Evolutionary conservation across 1,140 invertebrate species (phyloP).

Genomic region (Armadillidium nasatum): DNA sequence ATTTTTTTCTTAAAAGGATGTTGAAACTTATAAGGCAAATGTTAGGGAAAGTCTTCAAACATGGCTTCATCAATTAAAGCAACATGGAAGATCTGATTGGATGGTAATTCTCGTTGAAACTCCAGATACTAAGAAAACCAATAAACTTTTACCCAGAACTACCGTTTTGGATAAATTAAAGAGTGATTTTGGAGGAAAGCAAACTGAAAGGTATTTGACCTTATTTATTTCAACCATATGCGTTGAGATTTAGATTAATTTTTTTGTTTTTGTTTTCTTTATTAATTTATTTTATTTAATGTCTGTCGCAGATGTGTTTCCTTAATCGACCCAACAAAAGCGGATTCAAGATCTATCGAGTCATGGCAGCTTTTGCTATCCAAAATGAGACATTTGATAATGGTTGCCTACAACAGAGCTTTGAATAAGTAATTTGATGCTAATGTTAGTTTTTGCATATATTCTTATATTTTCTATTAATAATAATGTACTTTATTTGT

Average conservation of each 20-base stretch:
- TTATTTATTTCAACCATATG: neutral
- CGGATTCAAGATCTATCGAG: constrained; percentile 79
- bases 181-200: constrained; percentile 85
- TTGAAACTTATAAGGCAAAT: constrained; percentile 80
- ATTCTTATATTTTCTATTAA: constrained; percentile 18
- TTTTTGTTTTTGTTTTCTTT: no score
- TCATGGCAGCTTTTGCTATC: constrained; percentile 80
- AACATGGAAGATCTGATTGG: constrained; percentile 78
- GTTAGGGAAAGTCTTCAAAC: constrained; percentile 80
- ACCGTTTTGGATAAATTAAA: constrained; percentile 90
- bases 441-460: neutral
- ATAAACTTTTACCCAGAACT: constrained; percentile 84
- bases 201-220: constrained; percentile 55
- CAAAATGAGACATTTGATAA: constrained; percentile 73
- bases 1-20: constrained; percentile 67
- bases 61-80: constrained; percentile 74
- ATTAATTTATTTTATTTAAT: no score
- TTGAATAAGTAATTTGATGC: constrained; percentile 53
- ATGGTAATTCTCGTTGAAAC: constrained; percentile 88
- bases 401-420: constrained; percentile 80
- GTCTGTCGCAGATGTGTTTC: constrained; percentile 68
- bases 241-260: no score
- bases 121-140: constrained; percentile 82
- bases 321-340: constrained; percentile 81
- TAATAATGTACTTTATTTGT: constrained; percentile 16